Conservation (phyloP, 2,797 vertebrate genomes). For the Coracias cyanogaster region DNA sequence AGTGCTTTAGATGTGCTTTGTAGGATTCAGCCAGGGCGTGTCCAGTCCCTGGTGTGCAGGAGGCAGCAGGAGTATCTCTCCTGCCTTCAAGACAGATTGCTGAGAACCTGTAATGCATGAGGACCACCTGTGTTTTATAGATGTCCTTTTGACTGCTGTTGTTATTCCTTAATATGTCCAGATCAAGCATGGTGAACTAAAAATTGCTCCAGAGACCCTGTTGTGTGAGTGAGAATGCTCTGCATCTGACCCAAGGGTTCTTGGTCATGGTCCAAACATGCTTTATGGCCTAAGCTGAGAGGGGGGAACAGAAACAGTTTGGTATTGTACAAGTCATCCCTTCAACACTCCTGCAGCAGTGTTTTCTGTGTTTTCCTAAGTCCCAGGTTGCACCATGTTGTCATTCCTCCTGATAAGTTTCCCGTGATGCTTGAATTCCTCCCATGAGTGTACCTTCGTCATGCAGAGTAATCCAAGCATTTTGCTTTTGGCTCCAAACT, state of each 20-base stretch:
- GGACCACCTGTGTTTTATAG: background rate
- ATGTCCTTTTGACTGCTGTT: background rate
- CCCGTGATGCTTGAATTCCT: background rate
- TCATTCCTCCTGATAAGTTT: background rate
- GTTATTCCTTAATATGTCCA: background rate
- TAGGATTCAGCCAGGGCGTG: background rate
- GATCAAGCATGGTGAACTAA: background rate
- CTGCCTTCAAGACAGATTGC: background rate
- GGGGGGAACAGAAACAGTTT: background rate
- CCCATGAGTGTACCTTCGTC: background rate
- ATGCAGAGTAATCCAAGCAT: background rate
- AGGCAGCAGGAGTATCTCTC: background rate
- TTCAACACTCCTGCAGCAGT: background rate
- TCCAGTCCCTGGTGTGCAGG: background rate
- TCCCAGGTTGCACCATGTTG: rapidly evolving
- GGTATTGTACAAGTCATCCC: background rate
- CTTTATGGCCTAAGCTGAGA: background rate
- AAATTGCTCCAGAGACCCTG: background rate
- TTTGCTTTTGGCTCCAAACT: background rate
- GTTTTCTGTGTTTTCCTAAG: background rate
- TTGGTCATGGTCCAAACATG: background rate
- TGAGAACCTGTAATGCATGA: background rate
- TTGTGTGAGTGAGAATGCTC: background rate
- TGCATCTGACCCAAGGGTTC: background rate
- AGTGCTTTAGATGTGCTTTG: background rate